A percentile compares a stretch with the other conserved stretches of the same genome.
phyloP scores from a whole-genome alignment of 2,888 invertebrate species.

The Octodonta nipae region DNA sequence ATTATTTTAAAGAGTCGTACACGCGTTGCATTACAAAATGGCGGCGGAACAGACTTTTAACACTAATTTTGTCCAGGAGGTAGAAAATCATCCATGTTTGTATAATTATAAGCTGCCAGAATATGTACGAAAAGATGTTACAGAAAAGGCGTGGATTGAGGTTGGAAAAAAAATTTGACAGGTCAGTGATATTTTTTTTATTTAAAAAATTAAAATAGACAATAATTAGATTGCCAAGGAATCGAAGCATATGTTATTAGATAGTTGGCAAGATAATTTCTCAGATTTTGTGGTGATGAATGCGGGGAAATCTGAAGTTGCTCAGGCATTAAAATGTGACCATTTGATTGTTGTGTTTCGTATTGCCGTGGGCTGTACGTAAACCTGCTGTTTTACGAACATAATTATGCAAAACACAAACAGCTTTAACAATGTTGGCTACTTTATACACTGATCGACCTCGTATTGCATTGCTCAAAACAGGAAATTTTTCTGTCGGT shows the following conservation, averaged over 20 bases:
- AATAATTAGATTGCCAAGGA: neutral
- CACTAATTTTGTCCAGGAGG: neutral
- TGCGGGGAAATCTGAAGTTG: too few relatives aligned
- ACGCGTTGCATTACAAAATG: too few relatives aligned
- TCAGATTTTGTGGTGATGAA: neutral
- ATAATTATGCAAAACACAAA: too few relatives aligned
- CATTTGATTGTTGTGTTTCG: neutral
- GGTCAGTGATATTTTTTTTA: neutral
- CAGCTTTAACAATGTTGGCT: slow-evolving; percentile 1
- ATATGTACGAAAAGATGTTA: neutral
- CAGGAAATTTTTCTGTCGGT: slow-evolving; percentile 1
- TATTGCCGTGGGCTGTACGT: too few relatives aligned
- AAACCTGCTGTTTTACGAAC: too few relatives aligned
- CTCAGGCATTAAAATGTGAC: too few relatives aligned
- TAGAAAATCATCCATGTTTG: too few relatives aligned
- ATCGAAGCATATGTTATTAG: neutral
- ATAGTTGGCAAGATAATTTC: neutral
- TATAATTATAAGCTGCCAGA: neutral
- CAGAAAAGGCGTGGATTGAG: slow-evolving; percentile 1
- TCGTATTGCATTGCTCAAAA: neutral
- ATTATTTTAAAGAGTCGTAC: too few relatives aligned
- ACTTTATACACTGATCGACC: neutral
- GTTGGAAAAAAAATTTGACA: neutral
- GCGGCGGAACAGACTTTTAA: too few relatives aligned
- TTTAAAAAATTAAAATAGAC: neutral